phyloP scores from a whole-genome alignment of 92 coral and sea anemone genomes.

The Porites cylindrica region DNA sequence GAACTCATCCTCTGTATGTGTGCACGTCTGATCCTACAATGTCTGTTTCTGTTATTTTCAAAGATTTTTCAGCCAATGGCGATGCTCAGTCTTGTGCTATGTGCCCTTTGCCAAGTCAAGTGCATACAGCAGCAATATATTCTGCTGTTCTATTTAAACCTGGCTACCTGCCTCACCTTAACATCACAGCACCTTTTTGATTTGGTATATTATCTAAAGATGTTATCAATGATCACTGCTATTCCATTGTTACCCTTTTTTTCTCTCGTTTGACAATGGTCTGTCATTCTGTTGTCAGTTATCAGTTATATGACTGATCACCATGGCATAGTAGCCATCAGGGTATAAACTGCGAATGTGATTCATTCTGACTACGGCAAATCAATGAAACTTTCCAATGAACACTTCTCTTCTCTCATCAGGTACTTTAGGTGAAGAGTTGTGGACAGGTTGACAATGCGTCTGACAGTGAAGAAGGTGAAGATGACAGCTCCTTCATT shows the following conservation, averaged over 20 bases:
- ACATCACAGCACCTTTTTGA: background rate
- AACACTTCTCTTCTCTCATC: background rate
- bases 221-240: background rate
- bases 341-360: background rate
- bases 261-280: conserved; percentile 24
- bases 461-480: too few species aligned
- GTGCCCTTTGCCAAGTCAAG: too few species aligned
- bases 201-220: background rate
- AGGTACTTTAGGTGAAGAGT: background rate
- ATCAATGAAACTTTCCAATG: background rate
- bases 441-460: too few species aligned
- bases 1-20: background rate
- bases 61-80: background rate
- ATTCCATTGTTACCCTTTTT: background rate
- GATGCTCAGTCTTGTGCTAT: background rate
- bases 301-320: background rate
- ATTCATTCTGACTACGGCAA: background rate
- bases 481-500: too few species aligned
- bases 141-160: background rate
- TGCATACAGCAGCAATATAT: too few species aligned
- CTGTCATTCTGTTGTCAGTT: conserved; percentile 7
- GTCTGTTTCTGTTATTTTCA: background rate
- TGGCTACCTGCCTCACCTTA: background rate
- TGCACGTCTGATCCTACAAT: background rate
- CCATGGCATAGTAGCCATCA: background rate